phyloP scores from a whole-genome alignment of 2,797 vertebrate genomes.

The Catamblyrhynchus diadema region DNA sequence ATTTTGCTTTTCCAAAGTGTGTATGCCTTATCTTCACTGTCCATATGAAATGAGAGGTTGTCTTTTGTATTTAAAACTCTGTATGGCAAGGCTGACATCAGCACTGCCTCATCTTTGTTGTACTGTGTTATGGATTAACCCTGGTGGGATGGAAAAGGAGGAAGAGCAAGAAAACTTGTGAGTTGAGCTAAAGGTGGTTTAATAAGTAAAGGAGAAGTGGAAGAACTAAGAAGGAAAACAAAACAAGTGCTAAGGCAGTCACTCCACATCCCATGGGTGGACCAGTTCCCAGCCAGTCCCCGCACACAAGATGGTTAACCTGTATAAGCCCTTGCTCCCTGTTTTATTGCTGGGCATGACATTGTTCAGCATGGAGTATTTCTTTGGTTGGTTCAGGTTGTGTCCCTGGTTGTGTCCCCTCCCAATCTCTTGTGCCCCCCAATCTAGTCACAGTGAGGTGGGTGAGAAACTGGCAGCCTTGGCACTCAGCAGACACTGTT shows the following conservation, averaged over 20 bases:
- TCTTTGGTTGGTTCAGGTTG: neutral
- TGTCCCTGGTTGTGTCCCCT: neutral
- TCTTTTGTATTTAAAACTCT: neutral
- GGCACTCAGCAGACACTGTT: neutral
- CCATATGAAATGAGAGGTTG: neutral
- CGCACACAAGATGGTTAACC: neutral
- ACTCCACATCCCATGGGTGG: neutral
- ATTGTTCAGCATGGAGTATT: neutral
- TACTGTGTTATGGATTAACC: neutral
- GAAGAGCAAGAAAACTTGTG: neutral
- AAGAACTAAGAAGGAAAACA: neutral
- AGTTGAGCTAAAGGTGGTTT: neutral
- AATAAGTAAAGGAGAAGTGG: neutral
- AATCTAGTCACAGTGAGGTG: neutral
- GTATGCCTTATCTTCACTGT: neutral
- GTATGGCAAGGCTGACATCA: neutral
- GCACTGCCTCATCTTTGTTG: neutral
- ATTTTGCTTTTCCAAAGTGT: neutral
- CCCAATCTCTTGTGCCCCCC: neutral
- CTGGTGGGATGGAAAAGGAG: neutral
- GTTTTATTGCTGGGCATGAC: neutral
- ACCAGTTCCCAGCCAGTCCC: neutral
- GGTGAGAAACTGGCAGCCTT: neutral
- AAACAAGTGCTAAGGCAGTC: neutral
- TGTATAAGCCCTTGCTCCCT: neutral